These are phyloP conservation scores for Gallinago paraguaiae DNA, from an alignment of 2,113 vertebrate genomes.

Conservation along the genomic window DNA sequence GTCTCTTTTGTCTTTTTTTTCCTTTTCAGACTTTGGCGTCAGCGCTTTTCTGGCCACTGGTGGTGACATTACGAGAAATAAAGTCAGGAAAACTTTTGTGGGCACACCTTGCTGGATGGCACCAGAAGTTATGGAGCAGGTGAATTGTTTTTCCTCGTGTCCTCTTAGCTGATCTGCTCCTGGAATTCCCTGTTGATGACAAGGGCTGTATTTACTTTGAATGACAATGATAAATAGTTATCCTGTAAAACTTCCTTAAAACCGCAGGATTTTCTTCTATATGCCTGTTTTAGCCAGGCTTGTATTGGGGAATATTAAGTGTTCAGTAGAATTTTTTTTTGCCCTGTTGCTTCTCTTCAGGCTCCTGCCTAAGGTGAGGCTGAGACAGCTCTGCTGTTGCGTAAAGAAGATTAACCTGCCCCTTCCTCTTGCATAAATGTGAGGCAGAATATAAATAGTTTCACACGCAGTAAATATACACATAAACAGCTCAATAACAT, in stretches of 20 bases:
- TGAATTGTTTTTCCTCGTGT: slow-evolving; percentile 45
- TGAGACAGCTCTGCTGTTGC: not conserved
- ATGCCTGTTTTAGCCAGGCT: not conserved
- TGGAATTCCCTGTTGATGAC: not conserved
- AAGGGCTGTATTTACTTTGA: not conserved
- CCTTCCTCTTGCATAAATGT: not conserved
- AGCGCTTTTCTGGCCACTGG: slow-evolving; percentile 97
- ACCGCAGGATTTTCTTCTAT: not conserved
- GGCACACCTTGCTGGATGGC: slow-evolving; percentile 99
- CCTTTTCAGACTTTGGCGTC: slow-evolving; percentile 90
- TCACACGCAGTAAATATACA: not conserved
- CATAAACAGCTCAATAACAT: rapidly evolving
- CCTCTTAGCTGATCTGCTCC: not conserved
- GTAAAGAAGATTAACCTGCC: not conserved
- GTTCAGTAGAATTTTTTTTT: not conserved
- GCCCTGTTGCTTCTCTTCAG: not conserved
- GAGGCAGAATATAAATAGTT: not conserved
- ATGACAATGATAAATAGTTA: not conserved
- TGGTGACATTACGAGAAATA: slow-evolving; percentile 96
- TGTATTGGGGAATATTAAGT: not conserved
- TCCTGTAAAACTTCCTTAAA: not conserved
- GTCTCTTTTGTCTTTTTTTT: not conserved
- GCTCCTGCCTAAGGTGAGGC: not conserved
- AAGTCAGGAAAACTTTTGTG: slow-evolving; percentile 97
- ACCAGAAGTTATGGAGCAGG: slow-evolving; percentile 98